These are phyloP conservation scores for Onychostruthus taczanowskii DNA, from an alignment of 2,113 vertebrate species.

Conservation along the genomic window DNA sequence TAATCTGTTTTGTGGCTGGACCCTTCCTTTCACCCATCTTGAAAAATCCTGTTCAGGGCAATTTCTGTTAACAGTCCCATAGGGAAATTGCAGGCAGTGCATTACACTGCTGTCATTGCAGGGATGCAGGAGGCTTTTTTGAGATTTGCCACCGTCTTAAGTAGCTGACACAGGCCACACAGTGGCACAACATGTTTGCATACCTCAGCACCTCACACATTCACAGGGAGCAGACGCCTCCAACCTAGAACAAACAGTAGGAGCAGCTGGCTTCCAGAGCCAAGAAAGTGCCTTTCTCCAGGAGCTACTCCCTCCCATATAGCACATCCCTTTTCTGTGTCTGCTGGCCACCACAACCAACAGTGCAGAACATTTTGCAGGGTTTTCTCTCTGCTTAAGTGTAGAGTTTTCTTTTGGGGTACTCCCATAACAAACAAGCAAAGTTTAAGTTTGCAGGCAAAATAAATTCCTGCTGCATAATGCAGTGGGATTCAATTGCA, in stretches of 20 bases:
- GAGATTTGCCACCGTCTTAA: neutral
- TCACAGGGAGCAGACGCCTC: neutral
- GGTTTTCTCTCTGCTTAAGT: neutral
- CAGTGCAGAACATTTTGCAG: neutral
- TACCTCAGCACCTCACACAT: neutral
- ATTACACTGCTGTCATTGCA: neutral
- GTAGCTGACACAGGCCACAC: neutral
- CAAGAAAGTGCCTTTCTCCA: neutral
- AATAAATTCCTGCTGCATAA: neutral
- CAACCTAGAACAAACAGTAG: neutral
- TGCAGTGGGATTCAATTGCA: neutral
- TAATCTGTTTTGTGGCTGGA: neutral
- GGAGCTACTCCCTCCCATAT: neutral
- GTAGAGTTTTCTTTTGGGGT: neutral
- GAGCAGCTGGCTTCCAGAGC: neutral
- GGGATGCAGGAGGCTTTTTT: neutral
- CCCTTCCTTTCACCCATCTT: neutral
- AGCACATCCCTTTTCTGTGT: neutral
- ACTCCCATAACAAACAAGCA: neutral
- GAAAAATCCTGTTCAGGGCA: neutral
- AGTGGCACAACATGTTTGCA: neutral
- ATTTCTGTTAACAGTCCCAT: neutral
- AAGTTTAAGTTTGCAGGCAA: neutral
- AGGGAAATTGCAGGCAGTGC: neutral
- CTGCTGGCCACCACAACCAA: neutral